Evolutionary conservation across 1,140 invertebrate species (phyloP), one percentile per base, ranked within the genome.

Genomic region (Venustaconcha ellipsiformis): DNA sequence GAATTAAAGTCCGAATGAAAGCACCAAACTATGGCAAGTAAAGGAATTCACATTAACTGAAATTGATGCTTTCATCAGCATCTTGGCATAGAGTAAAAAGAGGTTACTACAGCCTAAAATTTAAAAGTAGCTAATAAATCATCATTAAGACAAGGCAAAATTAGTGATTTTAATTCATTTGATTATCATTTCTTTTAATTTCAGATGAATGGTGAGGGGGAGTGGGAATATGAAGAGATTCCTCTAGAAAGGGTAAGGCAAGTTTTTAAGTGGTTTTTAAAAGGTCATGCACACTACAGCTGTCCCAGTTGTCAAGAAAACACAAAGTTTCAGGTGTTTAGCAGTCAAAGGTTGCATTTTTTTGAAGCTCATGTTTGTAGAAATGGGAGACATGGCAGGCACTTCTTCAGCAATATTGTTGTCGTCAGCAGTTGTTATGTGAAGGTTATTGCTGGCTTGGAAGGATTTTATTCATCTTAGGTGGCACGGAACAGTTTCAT

Each of bases 151-250:
- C 37, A 48, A 8, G 6, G 6, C 37, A 48, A 48, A 48, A 48
- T 37, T 37, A 37, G 5, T 6, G 37, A 37, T 6, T 48, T 48
- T 48, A 48, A 48, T 48, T 6, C 37, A 48, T 0, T 48, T 48
- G 37, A 11, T 48, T 8, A 48, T 48, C 4, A 67, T 55, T 15
- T 48, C 55, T 68, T 75, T 72, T 64, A 60, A 67, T 80, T 81
- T 30, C 80, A 87, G 86, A 81, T 84, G 65, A 86, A 86, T 82
- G 85, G 83, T 58, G 81, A 82, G 67, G 81, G 78, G 17, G 84
- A 85, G 18, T 88, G 84, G 82, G 86, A 88, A 70, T 84, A 83
- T 83, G 86, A 88, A 80, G 84, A 86, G 70, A 88, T 88, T 67
- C 73, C 82, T 20, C 60, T 88, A 57, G 84, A 86, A 64, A 83